phyloP scores from a whole-genome alignment of 1,140 invertebrate species.

The Drosophila sturtevanti region DNA sequence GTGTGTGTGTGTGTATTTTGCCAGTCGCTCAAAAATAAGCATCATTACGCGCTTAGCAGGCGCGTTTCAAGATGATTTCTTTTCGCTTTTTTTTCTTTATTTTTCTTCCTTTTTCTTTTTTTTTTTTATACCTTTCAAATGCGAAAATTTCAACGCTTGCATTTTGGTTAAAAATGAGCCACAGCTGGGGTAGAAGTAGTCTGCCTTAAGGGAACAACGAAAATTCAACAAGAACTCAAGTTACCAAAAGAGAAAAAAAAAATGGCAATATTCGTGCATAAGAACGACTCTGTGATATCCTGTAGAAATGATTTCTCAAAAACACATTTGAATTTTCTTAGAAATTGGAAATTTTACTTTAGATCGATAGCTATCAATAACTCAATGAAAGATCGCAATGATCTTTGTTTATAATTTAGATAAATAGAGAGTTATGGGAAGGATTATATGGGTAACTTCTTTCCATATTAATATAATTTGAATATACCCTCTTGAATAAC shows the following conservation, averaged over 20 bases:
- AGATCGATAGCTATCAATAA: too few species aligned
- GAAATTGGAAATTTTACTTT: too few species aligned
- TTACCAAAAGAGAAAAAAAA: constrained; percentile 29
- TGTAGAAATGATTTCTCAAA: neutral
- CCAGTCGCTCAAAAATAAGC: constrained; percentile 62
- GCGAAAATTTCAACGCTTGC: constrained; percentile 45
- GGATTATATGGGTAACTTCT: too few species aligned
- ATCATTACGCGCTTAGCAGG: constrained; percentile 74
- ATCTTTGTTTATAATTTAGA: too few species aligned
- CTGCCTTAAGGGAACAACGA: constrained; percentile 5
- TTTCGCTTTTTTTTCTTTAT: neutral
- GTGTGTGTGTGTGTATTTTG: constrained; percentile 7
- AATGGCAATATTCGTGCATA: too few species aligned
- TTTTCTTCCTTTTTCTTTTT: too few species aligned
- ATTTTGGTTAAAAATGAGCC: constrained; percentile 5
- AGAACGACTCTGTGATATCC: neutral
- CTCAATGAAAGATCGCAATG: too few species aligned
- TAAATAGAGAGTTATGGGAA: too few species aligned
- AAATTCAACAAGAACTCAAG: constrained; percentile 23
- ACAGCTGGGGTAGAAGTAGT: constrained; percentile 1
- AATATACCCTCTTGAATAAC: too few species aligned
- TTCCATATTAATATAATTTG: too few species aligned
- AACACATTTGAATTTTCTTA: too few species aligned
- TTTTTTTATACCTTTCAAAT: neutral
- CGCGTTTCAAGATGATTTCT: constrained; percentile 65